Percentiles rank a stretch among this genome's conserved stretches.
Conservation (phyloP, 2,797 vertebrate species). For the Clarias pachynema region DNA sequence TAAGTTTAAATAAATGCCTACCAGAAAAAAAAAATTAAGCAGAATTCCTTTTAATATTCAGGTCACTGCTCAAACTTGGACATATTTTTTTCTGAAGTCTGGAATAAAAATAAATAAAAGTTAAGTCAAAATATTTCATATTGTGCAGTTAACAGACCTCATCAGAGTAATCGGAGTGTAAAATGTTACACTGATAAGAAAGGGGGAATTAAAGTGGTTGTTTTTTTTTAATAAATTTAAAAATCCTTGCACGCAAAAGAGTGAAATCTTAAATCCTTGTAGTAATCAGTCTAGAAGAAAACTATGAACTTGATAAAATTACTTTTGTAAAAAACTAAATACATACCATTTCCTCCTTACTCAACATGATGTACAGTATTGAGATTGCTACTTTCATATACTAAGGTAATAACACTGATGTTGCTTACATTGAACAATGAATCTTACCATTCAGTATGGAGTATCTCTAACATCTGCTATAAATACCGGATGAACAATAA, state of each 20-base stretch:
- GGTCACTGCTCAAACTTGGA: background rate
- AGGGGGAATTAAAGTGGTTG: background rate
- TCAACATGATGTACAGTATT: background rate
- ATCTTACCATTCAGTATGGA: background rate
- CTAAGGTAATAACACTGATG: background rate
- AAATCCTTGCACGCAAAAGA: background rate
- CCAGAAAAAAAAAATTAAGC: background rate
- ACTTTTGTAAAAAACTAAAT: background rate
- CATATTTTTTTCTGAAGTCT: background rate
- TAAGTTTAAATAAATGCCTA: background rate
- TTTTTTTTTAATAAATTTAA: background rate
- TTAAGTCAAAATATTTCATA: too few relatives aligned
- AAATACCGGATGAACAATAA: background rate
- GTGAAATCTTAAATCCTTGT: background rate
- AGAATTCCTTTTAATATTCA: background rate
- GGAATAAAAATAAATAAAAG: background rate
- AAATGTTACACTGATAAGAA: too few relatives aligned
- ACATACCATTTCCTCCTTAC: background rate
- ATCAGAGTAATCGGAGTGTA: too few relatives aligned
- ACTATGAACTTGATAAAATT: background rate
- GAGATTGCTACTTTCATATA: background rate
- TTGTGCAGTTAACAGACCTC: too few relatives aligned
- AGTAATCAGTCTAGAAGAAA: background rate
- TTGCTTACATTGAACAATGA: background rate
- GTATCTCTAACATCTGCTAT: background rate